Conservation (phyloP, 1,140 invertebrate genomes). For the Penaeus vannamei region DNA sequence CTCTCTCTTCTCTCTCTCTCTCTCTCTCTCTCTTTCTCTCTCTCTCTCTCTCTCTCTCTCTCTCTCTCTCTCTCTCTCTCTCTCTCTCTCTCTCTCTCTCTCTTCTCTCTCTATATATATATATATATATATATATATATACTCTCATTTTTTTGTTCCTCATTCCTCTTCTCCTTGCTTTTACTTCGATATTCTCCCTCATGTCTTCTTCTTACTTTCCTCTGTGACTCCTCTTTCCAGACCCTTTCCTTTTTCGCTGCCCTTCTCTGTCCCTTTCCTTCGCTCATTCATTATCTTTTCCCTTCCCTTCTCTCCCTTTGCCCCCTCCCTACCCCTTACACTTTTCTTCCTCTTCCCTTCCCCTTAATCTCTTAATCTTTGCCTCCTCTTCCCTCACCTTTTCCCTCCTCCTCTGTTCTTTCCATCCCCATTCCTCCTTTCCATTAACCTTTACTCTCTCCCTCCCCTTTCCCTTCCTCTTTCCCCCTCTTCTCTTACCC, state of each 20-base stretch:
- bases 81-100: conserved; percentile 7
- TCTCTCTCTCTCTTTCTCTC: not conserved
- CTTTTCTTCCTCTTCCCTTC: not conserved
- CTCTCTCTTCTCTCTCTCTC: not conserved
- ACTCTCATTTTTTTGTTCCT: no score
- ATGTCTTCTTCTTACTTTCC: no score
- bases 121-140: no score
- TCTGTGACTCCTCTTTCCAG: no score
- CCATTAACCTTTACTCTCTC: not conserved
- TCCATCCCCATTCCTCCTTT: not conserved
- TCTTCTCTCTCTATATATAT: no score
- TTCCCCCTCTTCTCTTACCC: not conserved
- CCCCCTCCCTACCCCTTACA: not conserved
- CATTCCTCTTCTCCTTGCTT: no score
- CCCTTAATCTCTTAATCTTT: not conserved
- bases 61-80: conserved; percentile 9
- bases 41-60: not conserved
- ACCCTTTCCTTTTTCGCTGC: not conserved
- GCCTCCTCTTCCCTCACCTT: not conserved
- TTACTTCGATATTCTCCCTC: no score
- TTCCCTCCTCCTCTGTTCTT: not conserved
- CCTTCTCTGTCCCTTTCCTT: not conserved
- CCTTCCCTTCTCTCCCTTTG: not conserved
- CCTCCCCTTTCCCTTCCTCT: not conserved
- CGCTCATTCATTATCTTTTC: not conserved